Evolutionary conservation across 2,797 vertebrate genomes (phyloP).

Genomic region (Microchirus variegatus): DNA sequence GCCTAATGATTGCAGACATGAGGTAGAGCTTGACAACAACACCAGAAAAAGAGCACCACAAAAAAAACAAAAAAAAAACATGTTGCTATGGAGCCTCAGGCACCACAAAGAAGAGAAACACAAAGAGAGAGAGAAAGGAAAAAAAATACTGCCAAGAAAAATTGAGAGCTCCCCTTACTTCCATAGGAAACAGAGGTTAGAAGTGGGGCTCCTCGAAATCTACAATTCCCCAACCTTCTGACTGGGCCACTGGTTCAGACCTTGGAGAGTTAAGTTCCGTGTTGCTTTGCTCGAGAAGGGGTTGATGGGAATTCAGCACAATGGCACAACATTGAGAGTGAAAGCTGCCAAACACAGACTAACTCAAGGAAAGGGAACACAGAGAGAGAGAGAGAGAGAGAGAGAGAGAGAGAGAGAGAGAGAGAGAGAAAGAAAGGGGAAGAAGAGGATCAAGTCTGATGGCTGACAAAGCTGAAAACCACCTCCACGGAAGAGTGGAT

Average conservation of each 20-base stretch:
- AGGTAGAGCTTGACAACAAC: conserved; percentile 65
- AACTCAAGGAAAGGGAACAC: conserved; percentile 30
- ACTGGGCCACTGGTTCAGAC: conserved; percentile 35
- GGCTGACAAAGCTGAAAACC: conserved; percentile 43
- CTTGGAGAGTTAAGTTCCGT: conserved; percentile 46
- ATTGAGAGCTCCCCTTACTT: conserved; percentile 23
- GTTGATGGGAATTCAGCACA: conserved; percentile 55
- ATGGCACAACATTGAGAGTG: conserved; percentile 42
- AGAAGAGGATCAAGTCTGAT: conserved; percentile 12
- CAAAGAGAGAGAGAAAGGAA: not conserved
- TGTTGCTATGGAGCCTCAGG: conserved; percentile 30
- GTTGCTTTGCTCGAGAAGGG: conserved; percentile 28
- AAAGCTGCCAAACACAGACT: conserved; percentile 53
- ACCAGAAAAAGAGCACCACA: conserved; percentile 29
- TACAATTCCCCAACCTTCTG: conserved; percentile 56
- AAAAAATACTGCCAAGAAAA: conserved; percentile 34
- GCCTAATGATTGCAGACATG: conserved; percentile 64
- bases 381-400: not conserved
- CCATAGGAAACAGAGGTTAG: conserved; percentile 35
- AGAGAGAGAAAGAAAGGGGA: conserved; percentile 1
- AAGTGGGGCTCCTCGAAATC: conserved; percentile 56
- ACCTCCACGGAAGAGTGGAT: conserved; percentile 45
- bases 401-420: not conserved
- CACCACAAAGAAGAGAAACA: conserved; percentile 13
- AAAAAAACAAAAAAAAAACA: conserved; percentile 17